Evolutionary conservation across 1,140 invertebrate species (phyloP).

Genomic region (Drosophila mayri): DNA sequence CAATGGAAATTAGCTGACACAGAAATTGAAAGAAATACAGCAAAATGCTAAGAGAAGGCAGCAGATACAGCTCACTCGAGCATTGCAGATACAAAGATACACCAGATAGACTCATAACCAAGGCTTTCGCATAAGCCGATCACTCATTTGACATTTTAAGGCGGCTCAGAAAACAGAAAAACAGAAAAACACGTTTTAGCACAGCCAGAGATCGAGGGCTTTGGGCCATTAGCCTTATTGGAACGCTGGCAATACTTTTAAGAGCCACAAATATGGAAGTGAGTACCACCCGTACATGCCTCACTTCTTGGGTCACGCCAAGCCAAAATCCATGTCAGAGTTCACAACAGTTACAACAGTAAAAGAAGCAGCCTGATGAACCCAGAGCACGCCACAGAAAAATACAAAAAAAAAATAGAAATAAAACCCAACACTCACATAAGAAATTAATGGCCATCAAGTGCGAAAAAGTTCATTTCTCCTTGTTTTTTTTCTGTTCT

Average conservation of each 20-base stretch:
- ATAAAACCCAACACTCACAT: conserved; percentile 24
- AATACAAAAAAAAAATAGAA: conserved; percentile 2
- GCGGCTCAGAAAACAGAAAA: conserved; percentile 13
- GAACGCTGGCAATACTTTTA: conserved; percentile 15
- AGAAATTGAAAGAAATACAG: conserved; percentile 29
- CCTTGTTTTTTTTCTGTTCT: conserved; percentile 9
- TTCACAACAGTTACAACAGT: conserved; percentile 49
- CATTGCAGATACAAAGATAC: conserved; percentile 41
- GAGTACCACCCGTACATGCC: background rate
- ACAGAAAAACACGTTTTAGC: conserved; percentile 34
- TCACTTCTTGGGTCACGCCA: conserved; percentile 29
- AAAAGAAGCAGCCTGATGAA: conserved; percentile 31
- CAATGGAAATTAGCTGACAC: conserved; percentile 59
- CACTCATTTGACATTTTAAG: conserved; percentile 52
- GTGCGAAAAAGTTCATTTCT: conserved; percentile 71
- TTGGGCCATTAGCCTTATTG: conserved; percentile 39
- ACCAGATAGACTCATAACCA: conserved; percentile 40
- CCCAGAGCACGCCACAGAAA: conserved; percentile 54
- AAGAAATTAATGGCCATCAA: conserved; percentile 69
- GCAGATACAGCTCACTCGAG: conserved; percentile 48
- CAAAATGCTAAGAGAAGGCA: conserved; percentile 11
- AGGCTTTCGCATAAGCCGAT: conserved; percentile 49
- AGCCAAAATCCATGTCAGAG: conserved; percentile 51
- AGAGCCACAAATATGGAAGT: background rate
- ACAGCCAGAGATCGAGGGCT: conserved; percentile 22